phyloP scores from a whole-genome alignment of 1,140 invertebrate genomes.

The Rhyacophila brunnea region DNA sequence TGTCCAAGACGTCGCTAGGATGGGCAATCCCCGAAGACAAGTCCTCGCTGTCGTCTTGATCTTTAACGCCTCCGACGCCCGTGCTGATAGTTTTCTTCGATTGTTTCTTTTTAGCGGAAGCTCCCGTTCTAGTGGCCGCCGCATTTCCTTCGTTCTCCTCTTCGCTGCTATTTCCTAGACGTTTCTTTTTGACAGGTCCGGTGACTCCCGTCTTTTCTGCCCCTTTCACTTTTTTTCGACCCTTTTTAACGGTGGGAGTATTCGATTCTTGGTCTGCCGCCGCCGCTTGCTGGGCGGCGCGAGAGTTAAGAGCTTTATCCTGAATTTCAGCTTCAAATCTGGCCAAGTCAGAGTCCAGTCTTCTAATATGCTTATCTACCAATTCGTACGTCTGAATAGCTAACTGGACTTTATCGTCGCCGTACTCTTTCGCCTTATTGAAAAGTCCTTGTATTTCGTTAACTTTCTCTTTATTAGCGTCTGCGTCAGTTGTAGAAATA shows the following conservation, averaged over 20 bases:
- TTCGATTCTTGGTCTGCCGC: slow-evolving; percentile 42
- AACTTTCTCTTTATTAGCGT: slow-evolving; percentile 81
- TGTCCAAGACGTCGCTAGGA: slow-evolving; percentile 90
- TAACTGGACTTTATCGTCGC: slow-evolving; percentile 90
- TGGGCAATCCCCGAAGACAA: slow-evolving; percentile 62
- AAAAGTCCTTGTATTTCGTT: slow-evolving; percentile 83
- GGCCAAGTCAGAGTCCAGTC: slow-evolving; percentile 92
- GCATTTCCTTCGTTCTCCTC: slow-evolving; percentile 57
- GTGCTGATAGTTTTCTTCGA: slow-evolving; percentile 61
- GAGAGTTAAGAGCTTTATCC: slow-evolving; percentile 83
- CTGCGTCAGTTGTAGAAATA: slow-evolving; percentile 55
- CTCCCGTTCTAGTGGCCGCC: slow-evolving; percentile 44
- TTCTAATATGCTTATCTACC: slow-evolving; percentile 96
- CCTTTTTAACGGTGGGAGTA: slow-evolving; percentile 58
- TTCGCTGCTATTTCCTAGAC: slow-evolving; percentile 58
- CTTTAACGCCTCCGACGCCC: slow-evolving; percentile 43
- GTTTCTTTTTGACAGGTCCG: slow-evolving; percentile 61
- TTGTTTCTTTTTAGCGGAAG: slow-evolving; percentile 61
- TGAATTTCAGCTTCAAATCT: slow-evolving; percentile 96
- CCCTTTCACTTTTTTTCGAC: slow-evolving; percentile 67
- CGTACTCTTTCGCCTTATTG: slow-evolving; percentile 89
- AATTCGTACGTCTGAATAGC: slow-evolving; percentile 98
- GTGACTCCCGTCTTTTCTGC: slow-evolving; percentile 65
- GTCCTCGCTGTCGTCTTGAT: slow-evolving; percentile 44
- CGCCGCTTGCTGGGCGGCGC: slow-evolving; percentile 48